These are phyloP conservation scores for Calephelis perditalis DNA, from an alignment of 2,888 invertebrate species.

Conservation along the genomic window DNA sequence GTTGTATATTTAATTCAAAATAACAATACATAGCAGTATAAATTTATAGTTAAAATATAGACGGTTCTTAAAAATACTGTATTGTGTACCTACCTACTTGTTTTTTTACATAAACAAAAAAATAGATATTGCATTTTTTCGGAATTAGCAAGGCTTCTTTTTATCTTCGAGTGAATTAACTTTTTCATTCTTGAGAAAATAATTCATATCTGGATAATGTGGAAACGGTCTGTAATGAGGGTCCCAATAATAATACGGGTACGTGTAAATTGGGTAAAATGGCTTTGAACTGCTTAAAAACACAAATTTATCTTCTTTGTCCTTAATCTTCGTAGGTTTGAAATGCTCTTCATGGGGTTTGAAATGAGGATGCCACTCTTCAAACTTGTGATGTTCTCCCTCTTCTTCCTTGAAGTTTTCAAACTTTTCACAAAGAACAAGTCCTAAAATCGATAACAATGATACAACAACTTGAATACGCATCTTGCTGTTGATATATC, in stretches of 20 bases:
- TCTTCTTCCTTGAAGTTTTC: neutral
- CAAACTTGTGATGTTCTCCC: neutral
- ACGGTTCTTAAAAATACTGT: no score
- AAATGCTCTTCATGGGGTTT: neutral
- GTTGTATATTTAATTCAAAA: no score
- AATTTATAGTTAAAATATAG: no score
- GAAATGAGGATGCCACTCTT: slow-evolving; percentile 6
- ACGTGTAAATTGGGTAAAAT: neutral
- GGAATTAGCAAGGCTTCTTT: neutral
- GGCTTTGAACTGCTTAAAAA: neutral
- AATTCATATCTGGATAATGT: neutral
- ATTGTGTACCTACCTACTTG: no score
- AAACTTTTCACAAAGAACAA: neutral
- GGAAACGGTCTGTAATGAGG: slow-evolving; percentile 1
- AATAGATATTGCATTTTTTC: neutral
- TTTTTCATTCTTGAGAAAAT: neutral
- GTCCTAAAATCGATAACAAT: neutral
- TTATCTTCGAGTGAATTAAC: neutral
- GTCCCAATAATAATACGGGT: neutral
- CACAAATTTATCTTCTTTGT: slow-evolving; percentile 1
- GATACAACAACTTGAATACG: neutral
- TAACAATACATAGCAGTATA: no score
- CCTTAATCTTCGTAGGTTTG: neutral
- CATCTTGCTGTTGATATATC: neutral
- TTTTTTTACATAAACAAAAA: no score